Base-by-base conservation (phyloP, 2,888 invertebrate genomes). In the Phaonia tiefii region DNA sequence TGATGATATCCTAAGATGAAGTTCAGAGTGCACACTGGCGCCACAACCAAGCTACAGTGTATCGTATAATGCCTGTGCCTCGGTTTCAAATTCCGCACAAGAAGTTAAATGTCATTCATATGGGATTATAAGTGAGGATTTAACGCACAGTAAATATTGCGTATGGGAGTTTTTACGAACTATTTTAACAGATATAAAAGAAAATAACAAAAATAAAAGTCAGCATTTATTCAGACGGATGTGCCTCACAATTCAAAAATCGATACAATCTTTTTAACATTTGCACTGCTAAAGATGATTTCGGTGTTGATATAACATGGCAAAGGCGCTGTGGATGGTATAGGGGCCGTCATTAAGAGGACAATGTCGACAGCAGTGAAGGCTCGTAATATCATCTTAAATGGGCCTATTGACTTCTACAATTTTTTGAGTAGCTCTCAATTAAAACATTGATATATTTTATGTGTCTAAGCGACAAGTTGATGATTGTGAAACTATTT, bases 321-420 rank as follows among this genome's bases (percentile, higher is more conserved):
- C 44, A 44, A 44, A 44, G 49, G 49, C 17, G 49, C 49, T 5
- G 49, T 49, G 17, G 49, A 69, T 63, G 76, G 70, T 56, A 75
- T 75, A 39, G 67, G 70, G 11, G 70, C 63, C 37, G 51, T 70
- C 8, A 31, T 76, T 2, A 63, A 76, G 42, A 37, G 42, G 63
- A 76, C 69, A 22, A 37, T 75, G 26, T 44, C 13, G 44, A 44
- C 44, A 2, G 11, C 44, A 8, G 44, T 44, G 10, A 44, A 44
- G 44, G 44, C 44, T 4, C 44, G 44, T 44, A 44, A 44, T 10
- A n/a, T 44, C 5, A 4, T 44, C n/a, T 44, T 44, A 8, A 44
- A 44, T 44, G 13, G n/a, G 44, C 44, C 44, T 44, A 44, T 8
- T 44, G 44, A 44, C n/a, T 44, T 10, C n/a, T 44, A 44, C 5